These are phyloP conservation scores for Nemapogon koenigi DNA, from an alignment of 2,888 invertebrate genomes.

Conservation along the genomic window DNA sequence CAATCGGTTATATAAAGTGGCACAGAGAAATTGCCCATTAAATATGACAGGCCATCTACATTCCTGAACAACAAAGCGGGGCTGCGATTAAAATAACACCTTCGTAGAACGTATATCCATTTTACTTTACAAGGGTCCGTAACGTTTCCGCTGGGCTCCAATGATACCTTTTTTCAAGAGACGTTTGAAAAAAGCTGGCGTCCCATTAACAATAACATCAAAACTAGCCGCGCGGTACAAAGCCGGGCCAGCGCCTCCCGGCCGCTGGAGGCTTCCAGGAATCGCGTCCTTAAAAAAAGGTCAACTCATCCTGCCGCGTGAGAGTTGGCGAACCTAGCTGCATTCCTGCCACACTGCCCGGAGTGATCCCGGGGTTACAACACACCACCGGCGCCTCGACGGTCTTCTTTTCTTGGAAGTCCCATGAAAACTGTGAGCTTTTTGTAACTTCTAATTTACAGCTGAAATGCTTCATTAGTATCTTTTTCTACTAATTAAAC, in stretches of 20 bases:
- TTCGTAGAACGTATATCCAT: slow-evolving; percentile 60
- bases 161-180: slow-evolving; percentile 58
- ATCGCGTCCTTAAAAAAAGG: slow-evolving; percentile 54
- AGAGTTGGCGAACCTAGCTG: slow-evolving; percentile 39
- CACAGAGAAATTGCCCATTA: slow-evolving; percentile 54
- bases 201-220: slow-evolving; percentile 65
- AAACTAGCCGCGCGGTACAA: slow-evolving; percentile 61
- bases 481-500: no score
- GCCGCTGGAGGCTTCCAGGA: slow-evolving; percentile 54
- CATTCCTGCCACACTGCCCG: slow-evolving; percentile 31
- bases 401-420: slow-evolving; percentile 3
- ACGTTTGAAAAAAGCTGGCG: slow-evolving; percentile 58
- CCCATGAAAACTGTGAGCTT: no score
- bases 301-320: slow-evolving; percentile 58
- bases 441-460: no score
- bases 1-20: slow-evolving; percentile 35
- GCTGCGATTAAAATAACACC: slow-evolving; percentile 64
- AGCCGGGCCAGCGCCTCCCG: slow-evolving; percentile 54
- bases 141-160: slow-evolving; percentile 61
- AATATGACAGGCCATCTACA: slow-evolving; percentile 63
- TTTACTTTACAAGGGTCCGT: slow-evolving; percentile 60
- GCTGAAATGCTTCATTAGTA: no score
- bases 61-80: slow-evolving; percentile 59
- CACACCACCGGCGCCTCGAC: slow-evolving; percentile 16
- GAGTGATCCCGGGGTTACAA: slow-evolving; percentile 20